Conservation (phyloP, 2,113 vertebrate species). For the Gallinago undulata region DNA sequence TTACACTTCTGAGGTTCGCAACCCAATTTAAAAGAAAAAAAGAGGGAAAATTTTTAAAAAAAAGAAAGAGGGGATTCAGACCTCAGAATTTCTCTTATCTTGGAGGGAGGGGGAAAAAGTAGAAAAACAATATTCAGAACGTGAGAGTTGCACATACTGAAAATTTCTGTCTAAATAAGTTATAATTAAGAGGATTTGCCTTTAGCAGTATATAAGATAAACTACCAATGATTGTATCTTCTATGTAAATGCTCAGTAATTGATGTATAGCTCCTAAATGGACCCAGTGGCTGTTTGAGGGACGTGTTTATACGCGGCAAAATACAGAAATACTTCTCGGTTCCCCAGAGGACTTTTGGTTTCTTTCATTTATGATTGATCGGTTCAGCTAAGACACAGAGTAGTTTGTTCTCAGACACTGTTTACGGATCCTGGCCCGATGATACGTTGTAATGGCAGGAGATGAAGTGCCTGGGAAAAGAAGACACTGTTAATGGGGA, state of each 20-base stretch:
- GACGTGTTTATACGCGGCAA: not conserved
- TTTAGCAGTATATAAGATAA: conserved; percentile 12
- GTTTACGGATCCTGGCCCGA: not conserved
- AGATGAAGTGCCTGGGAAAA: not conserved
- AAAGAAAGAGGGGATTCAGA: too few species aligned
- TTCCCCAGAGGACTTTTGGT: not conserved
- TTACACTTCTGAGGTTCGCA: not conserved
- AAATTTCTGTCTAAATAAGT: not conserved
- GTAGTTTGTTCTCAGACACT: conserved; percentile 16
- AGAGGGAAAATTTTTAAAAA: not conserved
- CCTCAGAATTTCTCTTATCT: not conserved
- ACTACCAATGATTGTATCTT: not conserved
- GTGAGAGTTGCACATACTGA: not conserved
- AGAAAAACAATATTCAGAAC: not conserved
- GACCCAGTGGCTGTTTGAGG: conserved; percentile 8
- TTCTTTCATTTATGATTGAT: conserved; percentile 16
- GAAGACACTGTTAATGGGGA: not conserved
- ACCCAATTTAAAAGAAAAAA: not conserved
- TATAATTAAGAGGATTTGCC: conserved; percentile 19
- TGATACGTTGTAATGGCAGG: not conserved
- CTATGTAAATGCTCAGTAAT: conserved; percentile 42
- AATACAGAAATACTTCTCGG: not conserved
- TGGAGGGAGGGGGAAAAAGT: not conserved
- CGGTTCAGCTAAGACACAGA: not conserved
- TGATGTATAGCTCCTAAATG: conserved; percentile 14